Base-by-base conservation (phyloP, 1,140 invertebrate species). In the Pissodes strobi region DNA sequence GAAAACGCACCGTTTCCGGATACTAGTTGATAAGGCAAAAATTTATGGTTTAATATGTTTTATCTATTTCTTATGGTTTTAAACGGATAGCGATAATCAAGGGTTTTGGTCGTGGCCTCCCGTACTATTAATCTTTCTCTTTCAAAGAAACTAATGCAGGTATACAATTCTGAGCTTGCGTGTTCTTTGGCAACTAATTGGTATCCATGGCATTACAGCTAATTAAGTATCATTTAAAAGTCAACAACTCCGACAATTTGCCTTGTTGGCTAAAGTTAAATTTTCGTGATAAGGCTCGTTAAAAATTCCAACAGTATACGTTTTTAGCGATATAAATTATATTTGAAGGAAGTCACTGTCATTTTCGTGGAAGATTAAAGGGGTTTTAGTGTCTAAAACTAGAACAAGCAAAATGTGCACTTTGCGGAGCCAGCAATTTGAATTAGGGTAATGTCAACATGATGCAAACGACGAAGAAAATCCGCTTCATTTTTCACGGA, bases 151-250 rank as follows among this genome's bases (percentile, higher is more conserved):
- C n/a, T n/a, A n/a, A n/a, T n/a, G n/a, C n/a, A n/a, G n/a, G n/a
- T 46, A 46, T 18, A 46, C 17, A 21, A 46, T 12, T 22, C 17
- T 9, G 19, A 19, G 43, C 8, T 46, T 46, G 43, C 43, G 19
- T 46, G 43, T 46, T 41, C 19, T 9, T 10, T 13, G 15, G 21
- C 19, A 21, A 46, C 27, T 53, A 53, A 53, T 53, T 37, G 51
- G 30, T 53, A 53, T 53, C 30, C 51, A 53, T 37, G 51, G 51
- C 30, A 38, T 38, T 37, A 4, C n/a, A 30, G 34, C 30, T 53
- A 53, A 53, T 53, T 53, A 53, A 53, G 51, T 13, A 38, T 15
- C 51, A 30, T 53, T 53, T 53, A 53, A 51, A 53, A 53, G 51
- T 53, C 51, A 53, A 53, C 51, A 53, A 53, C 51, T 12, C 13